Conservation (phyloP, 35 echinoderm and acorn worm genomes). For the Stichopus chloronotus region DNA sequence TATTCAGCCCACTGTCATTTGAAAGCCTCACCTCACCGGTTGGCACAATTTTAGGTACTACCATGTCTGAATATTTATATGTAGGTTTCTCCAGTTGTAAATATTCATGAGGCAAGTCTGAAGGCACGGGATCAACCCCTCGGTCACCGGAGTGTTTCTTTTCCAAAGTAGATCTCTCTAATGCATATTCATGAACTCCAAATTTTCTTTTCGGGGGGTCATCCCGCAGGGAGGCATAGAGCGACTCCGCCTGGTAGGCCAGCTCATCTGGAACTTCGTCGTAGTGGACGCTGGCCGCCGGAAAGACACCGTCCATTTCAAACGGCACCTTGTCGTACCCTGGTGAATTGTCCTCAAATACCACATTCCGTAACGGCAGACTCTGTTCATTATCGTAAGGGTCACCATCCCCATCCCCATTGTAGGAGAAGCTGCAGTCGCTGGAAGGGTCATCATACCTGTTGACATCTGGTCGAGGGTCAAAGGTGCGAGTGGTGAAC, state of each 20-base stretch:
- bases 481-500: slow-evolving; percentile 42
- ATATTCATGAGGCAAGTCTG: slow-evolving; percentile 49
- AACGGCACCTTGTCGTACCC: slow-evolving; percentile 19
- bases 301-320: slow-evolving; percentile 21
- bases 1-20: slow-evolving; percentile 50
- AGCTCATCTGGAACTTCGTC: slow-evolving; percentile 52
- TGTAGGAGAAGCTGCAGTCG: neutral
- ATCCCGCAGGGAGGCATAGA: slow-evolving; percentile 50
- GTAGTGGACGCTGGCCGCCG: neutral
- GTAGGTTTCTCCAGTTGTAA: slow-evolving; percentile 10
- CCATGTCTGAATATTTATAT: neutral
- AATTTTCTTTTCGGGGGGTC: slow-evolving; percentile 54
- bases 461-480: slow-evolving; percentile 16
- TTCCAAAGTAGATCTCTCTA: slow-evolving; percentile 1
- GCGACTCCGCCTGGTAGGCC: slow-evolving; percentile 14
- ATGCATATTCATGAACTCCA: slow-evolving; percentile 59
- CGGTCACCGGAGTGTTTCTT: neutral
- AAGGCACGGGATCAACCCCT: neutral
- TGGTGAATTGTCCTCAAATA: slow-evolving; percentile 12
- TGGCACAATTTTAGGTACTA: neutral
- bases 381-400: slow-evolving; percentile 7
- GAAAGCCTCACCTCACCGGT: neutral
- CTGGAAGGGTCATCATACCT: neutral
- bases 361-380: slow-evolving; percentile 18
- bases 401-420: neutral